These are phyloP conservation scores for Sialis fuliginosa DNA, from an alignment of 2,888 invertebrate genomes.

Conservation along the genomic window DNA sequence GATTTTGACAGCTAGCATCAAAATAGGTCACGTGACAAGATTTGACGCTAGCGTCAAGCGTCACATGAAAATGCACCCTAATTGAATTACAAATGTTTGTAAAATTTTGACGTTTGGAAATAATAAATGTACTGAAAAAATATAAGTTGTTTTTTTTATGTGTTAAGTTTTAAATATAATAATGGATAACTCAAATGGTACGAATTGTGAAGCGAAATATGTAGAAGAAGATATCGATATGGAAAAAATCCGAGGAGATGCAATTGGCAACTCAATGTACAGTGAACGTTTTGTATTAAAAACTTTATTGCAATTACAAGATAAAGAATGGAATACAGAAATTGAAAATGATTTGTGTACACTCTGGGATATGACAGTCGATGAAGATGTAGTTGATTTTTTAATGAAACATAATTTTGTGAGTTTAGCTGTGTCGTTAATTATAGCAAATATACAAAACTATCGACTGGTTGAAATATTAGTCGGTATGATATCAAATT, in stretches of 20 bases:
- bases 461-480: conserved; percentile 60
- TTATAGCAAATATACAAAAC: conserved; percentile 36
- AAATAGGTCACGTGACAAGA: too few species aligned
- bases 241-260: conserved; percentile 47
- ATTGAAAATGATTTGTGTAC: conserved; percentile 59
- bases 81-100: too few species aligned
- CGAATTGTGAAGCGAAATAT: conserved; percentile 8
- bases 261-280: conserved; percentile 63
- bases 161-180: too few species aligned
- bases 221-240: conserved; percentile 22
- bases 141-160: too few species aligned
- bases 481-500: conserved; percentile 69
- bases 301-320: conserved; percentile 42
- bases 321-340: conserved; percentile 36
- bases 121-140: too few species aligned
- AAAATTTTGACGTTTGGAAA: too few species aligned
- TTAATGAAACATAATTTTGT: conserved; percentile 49
- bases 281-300: conserved; percentile 58
- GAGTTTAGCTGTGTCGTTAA: conserved; percentile 38
- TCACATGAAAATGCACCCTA: too few species aligned
- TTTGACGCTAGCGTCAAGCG: too few species aligned
- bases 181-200: too few species aligned
- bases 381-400: conserved; percentile 54
- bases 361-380: conserved; percentile 73
- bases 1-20: too few species aligned